phyloP scores from a whole-genome alignment of 2,888 invertebrate genomes.

The Macrosiphum euphorbiae region DNA sequence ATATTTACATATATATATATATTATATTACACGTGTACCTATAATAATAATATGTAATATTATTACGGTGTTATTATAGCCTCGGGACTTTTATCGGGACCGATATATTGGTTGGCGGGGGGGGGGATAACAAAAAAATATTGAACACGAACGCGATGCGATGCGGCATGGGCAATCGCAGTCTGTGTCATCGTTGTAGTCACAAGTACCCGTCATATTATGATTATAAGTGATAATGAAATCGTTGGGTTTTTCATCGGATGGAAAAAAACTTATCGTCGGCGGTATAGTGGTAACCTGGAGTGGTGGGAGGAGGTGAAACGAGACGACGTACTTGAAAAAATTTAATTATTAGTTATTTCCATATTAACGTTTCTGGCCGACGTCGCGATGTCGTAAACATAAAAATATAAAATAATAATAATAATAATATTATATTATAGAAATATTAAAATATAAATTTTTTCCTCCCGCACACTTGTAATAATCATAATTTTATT shows the following conservation, averaged over 20 bases:
- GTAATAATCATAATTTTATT: neutral
- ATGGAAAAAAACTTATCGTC: neutral
- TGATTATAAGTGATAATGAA: neutral
- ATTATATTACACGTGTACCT: neutral
- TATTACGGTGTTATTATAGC: slow-evolving; percentile 4
- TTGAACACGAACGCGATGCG: neutral
- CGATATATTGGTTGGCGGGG: neutral
- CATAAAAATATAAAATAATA: too few relatives aligned
- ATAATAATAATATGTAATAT: neutral
- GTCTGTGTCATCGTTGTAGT: neutral
- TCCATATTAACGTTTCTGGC: neutral
- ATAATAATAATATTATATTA: neutral
- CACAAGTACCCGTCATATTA: neutral
- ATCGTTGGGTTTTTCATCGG: neutral
- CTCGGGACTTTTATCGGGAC: neutral
- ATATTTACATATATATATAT: neutral
- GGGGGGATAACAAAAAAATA: neutral
- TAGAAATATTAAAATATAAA: neutral
- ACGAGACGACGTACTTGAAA: neutral
- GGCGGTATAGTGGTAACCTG: too few relatives aligned
- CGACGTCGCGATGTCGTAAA: neutral
- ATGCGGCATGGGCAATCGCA: neutral
- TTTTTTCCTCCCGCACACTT: neutral
- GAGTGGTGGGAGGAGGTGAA: neutral
- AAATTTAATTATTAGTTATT: neutral